A percentile compares a stretch with the other conserved stretches of the same genome.
phyloP scores from a whole-genome alignment of 2,113 vertebrate genomes.

The Micromys minutus region DNA sequence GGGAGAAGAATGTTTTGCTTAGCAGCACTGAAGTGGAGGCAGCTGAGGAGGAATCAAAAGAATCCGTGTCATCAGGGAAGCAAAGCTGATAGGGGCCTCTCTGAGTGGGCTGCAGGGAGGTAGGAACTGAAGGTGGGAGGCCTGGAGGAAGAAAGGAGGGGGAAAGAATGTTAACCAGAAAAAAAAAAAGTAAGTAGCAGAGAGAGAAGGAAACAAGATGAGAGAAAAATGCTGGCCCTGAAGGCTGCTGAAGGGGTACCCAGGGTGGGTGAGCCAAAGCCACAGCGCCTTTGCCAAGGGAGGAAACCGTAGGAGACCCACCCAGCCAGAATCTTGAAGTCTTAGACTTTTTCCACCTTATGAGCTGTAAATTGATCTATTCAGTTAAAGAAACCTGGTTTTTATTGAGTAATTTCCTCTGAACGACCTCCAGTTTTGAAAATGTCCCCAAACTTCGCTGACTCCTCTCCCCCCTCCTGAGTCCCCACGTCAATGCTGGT shows the following conservation, averaged over 20 bases:
- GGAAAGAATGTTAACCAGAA: constrained; percentile 48
- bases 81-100: background rate
- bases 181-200: constrained; percentile 56
- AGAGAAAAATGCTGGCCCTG: constrained; percentile 66
- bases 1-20: background rate
- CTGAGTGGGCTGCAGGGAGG: constrained; percentile 56
- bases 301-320: constrained; percentile 72
- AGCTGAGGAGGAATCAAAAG: background rate
- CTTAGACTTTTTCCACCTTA: constrained; percentile 78
- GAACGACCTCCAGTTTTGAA: constrained; percentile 67
- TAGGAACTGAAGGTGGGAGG: background rate
- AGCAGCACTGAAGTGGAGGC: background rate
- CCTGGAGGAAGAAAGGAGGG: constrained; percentile 54
- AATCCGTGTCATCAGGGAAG: background rate
- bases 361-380: constrained; percentile 74
- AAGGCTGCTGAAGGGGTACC: constrained; percentile 67
- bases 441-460: constrained; percentile 44
- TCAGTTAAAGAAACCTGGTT: constrained; percentile 77
- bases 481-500: constrained; percentile 54
- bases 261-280: constrained; percentile 58
- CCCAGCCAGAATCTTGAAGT: constrained; percentile 65
- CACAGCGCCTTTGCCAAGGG: constrained; percentile 68
- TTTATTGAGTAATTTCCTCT: constrained; percentile 79
- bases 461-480: accelerated
- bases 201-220: constrained; percentile 57